phyloP scores from a whole-genome alignment of 2,888 invertebrate genomes.

The Prenolepis imparis region DNA sequence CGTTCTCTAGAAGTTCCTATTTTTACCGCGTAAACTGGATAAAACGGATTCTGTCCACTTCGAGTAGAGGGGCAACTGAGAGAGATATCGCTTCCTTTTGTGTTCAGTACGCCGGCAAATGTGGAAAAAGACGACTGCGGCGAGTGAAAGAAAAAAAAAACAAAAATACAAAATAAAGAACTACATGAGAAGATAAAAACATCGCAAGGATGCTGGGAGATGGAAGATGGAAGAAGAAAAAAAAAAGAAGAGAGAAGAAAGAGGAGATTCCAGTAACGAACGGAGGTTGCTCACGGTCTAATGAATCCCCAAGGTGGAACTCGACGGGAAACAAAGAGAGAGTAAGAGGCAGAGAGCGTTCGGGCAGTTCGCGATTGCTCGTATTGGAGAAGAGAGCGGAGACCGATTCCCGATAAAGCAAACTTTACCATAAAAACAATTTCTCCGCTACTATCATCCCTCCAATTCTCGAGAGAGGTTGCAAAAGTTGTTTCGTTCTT shows the following conservation, averaged over 20 bases:
- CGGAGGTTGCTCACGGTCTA: slow-evolving; percentile 64
- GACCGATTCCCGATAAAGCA: slow-evolving; percentile 60
- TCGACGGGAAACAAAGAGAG: slow-evolving; percentile 38
- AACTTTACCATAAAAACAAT: slow-evolving; percentile 79
- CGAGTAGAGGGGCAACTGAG: slow-evolving; percentile 29
- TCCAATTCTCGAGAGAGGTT: neutral
- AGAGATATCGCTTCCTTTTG: slow-evolving; percentile 60
- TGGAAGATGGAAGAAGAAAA: slow-evolving; percentile 38
- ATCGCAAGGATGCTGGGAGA: slow-evolving; percentile 38
- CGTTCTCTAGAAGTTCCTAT: slow-evolving; percentile 25
- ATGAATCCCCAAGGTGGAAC: slow-evolving; percentile 66
- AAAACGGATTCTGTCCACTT: slow-evolving; percentile 57
- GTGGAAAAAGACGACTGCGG: slow-evolving; percentile 38
- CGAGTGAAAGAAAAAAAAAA: slow-evolving; percentile 4
- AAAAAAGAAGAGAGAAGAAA: slow-evolving; percentile 1
- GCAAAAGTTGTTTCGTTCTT: slow-evolving; percentile 36
- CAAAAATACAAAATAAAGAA: slow-evolving; percentile 24
- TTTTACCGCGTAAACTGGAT: slow-evolving; percentile 40
- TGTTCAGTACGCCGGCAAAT: slow-evolving; percentile 43
- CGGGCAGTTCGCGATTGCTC: slow-evolving; percentile 1
- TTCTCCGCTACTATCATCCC: slow-evolving; percentile 53
- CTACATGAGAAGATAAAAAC: slow-evolving; percentile 32
- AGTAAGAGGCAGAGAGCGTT: slow-evolving; percentile 19
- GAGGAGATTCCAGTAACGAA: slow-evolving; percentile 61
- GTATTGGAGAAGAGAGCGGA: slow-evolving; percentile 12